Conservation (phyloP, 2,888 invertebrate species). For the Meandrusa payeni region DNA sequence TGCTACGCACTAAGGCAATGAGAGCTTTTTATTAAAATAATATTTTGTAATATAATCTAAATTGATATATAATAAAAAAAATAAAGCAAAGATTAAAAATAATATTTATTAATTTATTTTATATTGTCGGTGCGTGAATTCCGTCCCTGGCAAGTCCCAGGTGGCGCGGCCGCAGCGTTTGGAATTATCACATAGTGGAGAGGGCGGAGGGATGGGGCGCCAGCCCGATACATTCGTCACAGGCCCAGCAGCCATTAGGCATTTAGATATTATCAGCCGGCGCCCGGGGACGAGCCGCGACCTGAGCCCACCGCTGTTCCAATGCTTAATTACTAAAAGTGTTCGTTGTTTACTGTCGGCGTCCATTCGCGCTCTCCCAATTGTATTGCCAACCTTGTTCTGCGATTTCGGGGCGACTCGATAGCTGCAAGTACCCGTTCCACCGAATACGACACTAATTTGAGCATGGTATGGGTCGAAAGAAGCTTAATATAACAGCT, state of each 20-base stretch:
- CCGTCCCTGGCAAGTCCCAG: conserved; percentile 75
- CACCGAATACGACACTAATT: too few relatives aligned
- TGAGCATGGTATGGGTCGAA: too few relatives aligned
- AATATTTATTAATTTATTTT: too few relatives aligned
- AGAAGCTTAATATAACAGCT: too few relatives aligned
- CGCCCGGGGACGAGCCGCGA: conserved; percentile 72
- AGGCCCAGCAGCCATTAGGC: conserved; percentile 82
- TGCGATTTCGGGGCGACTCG: too few relatives aligned
- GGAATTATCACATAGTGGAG: conserved; percentile 81
- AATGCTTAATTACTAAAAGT: conserved; percentile 78
- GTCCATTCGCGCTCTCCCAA: conserved; percentile 7
- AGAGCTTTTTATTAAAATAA: too few relatives aligned
- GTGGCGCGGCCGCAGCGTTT: conserved; percentile 81
- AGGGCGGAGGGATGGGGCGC: conserved; percentile 43
- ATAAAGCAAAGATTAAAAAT: too few relatives aligned
- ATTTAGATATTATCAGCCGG: conserved; percentile 80
- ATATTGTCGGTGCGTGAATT: conserved; percentile 37
- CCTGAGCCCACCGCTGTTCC: conserved; percentile 66
- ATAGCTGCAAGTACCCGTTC: too few relatives aligned
- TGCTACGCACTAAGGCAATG: too few relatives aligned
- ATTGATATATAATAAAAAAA: too few relatives aligned
- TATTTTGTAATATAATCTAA: too few relatives aligned
- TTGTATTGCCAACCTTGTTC: background rate
- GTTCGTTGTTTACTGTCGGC: conserved; percentile 55
- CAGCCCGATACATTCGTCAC: conserved; percentile 78